Evolutionary conservation across 2,113 vertebrate genomes (phyloP).

Genomic region (Zosterops pallidus): DNA sequence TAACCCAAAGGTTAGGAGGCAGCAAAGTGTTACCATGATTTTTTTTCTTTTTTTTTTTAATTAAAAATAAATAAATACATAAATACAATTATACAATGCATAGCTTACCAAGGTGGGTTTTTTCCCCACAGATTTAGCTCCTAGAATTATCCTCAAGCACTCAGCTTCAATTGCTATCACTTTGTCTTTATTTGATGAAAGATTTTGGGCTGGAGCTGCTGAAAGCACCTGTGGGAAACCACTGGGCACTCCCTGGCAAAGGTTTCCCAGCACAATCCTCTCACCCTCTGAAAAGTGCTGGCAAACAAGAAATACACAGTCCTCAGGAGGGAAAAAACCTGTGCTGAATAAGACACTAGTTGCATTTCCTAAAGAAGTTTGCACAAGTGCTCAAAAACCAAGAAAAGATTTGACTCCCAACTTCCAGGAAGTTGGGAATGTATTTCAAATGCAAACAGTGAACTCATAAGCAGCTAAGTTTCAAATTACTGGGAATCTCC

Average conservation of each 20-base stretch:
- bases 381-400: neutral
- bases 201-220: neutral
- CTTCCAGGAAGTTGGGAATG: neutral
- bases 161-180: neutral
- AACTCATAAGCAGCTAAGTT: neutral
- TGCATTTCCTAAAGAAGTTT: neutral
- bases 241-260: neutral
- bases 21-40: neutral
- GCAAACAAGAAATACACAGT: neutral
- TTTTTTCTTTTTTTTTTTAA: neutral
- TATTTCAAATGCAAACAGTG: neutral
- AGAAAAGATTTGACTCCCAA: neutral
- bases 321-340: neutral
- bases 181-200: neutral
- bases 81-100: neutral
- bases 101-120: neutral
- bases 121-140: neutral
- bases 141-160: neutral
- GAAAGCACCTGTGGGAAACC: neutral
- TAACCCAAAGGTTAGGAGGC: neutral
- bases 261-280: neutral
- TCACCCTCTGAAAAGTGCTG: accelerated
- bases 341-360: neutral
- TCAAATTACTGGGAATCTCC: neutral
- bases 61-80: neutral